Percentiles rank a stretch among this genome's conserved stretches.
phyloP scores from a whole-genome alignment of 1,140 invertebrate genomes.

The Euglossa dilemma region DNA sequence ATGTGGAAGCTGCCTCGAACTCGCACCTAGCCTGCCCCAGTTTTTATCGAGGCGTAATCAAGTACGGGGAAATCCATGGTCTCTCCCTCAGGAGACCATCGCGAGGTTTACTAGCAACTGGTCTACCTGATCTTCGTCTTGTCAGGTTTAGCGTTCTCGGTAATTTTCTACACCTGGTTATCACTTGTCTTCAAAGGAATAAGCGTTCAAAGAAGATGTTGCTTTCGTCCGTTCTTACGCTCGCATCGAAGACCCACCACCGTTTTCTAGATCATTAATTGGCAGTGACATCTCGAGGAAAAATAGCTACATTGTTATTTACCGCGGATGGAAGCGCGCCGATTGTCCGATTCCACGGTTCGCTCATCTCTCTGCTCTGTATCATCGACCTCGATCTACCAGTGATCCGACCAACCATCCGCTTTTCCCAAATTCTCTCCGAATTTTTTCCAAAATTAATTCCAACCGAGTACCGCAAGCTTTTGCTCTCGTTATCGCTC shows the following conservation, averaged over 20 bases:
- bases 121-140: constrained; percentile 41
- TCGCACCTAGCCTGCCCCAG: constrained; percentile 63
- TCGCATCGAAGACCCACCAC: background rate
- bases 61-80: constrained; percentile 66
- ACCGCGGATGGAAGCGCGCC: background rate
- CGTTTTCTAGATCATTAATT: constrained; percentile 9
- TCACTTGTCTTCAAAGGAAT: constrained; percentile 45
- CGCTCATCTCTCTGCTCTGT: background rate
- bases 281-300: background rate
- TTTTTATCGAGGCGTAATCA: constrained; percentile 66
- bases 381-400: background rate
- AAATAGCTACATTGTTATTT: background rate
- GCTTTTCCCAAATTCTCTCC: too few relatives aligned
- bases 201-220: constrained; percentile 33
- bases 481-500: too few relatives aligned
- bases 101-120: constrained; percentile 22
- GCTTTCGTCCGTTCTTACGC: constrained; percentile 17
- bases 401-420: background rate
- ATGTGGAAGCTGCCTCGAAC: constrained; percentile 50
- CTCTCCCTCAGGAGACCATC: constrained; percentile 65
- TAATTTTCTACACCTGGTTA: constrained; percentile 56
- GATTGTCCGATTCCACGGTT: background rate
- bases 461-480: too few relatives aligned
- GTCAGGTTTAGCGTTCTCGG: constrained; percentile 50
- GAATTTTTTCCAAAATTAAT: too few relatives aligned